Evolutionary conservation across 2,797 vertebrate genomes (phyloP).

Genomic region (Clamator glandarius): DNA sequence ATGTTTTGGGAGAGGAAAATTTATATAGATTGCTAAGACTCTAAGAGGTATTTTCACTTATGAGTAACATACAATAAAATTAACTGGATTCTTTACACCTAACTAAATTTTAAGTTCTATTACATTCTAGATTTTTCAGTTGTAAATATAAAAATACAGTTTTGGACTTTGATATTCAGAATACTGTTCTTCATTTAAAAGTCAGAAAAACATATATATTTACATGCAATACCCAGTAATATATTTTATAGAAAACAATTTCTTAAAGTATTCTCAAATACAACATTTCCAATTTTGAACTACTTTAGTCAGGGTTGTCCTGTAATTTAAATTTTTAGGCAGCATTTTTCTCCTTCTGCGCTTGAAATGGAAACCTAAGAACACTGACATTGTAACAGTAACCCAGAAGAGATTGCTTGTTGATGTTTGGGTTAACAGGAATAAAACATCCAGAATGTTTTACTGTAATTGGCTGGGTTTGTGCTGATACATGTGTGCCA

Average conservation of each 20-base stretch:
- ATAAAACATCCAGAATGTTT: constrained; percentile 50
- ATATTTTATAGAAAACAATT: not conserved
- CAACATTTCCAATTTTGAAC: not conserved
- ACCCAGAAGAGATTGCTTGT: constrained; percentile 3
- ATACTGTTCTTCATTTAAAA: not conserved
- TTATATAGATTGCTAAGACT: not conserved
- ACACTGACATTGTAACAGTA: not conserved
- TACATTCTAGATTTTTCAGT: constrained; percentile 23
- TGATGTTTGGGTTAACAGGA: constrained; percentile 9
- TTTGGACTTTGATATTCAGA: constrained; percentile 6
- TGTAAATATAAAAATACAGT: constrained; percentile 7
- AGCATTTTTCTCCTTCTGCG: not conserved
- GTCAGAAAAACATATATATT: not conserved
- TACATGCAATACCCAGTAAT: not conserved
- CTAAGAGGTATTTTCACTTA: not conserved
- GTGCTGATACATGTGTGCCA: constrained; percentile 2
- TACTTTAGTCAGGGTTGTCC: not conserved
- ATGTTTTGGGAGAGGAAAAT: not conserved
- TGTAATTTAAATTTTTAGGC: not conserved
- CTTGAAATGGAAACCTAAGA: not conserved
- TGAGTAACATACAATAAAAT: not conserved
- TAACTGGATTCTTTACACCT: not conserved
- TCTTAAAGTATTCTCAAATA: not conserved
- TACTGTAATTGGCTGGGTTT: constrained; percentile 28
- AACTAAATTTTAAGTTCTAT: not conserved